Evolutionary conservation across 2,113 vertebrate species (phyloP).

Genomic region (Tiliqua scincoides): DNA sequence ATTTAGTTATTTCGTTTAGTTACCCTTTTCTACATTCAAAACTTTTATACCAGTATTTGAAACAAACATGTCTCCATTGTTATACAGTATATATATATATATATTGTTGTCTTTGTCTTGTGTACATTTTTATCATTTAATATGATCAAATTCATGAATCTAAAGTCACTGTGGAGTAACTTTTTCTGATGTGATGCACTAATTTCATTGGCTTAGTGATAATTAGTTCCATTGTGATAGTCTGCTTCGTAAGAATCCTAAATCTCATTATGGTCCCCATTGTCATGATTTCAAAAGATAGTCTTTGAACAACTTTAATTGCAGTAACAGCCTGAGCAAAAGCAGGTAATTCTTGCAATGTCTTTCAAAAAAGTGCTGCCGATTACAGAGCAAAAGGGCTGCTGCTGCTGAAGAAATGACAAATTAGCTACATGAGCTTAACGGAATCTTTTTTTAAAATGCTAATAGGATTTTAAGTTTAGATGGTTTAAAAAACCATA

Average conservation of each 20-base stretch:
- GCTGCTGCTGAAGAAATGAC: not conserved
- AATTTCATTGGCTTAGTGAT: not conserved
- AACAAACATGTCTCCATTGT: not conserved
- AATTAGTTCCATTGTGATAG: not conserved
- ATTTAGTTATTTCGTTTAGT: too few relatives aligned
- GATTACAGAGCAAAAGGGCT: not conserved
- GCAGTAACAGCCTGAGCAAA: not conserved
- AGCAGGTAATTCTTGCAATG: not conserved
- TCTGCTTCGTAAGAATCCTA: not conserved
- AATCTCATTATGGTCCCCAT: not conserved
- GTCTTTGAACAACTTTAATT: not conserved
- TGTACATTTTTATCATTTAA: not conserved
- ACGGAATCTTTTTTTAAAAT: not conserved
- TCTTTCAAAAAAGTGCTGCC: not conserved
- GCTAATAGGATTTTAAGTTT: not conserved
- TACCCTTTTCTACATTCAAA: not conserved
- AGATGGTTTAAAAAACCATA: not conserved
- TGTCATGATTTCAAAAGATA: not conserved
- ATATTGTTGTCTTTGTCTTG: not conserved
- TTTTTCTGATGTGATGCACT: not conserved
- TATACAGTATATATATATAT: too few relatives aligned
- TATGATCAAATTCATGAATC: too few relatives aligned
- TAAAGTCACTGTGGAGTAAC: too few relatives aligned
- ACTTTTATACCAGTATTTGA: not conserved
- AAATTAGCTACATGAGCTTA: not conserved